Conservation (phyloP, 2,797 vertebrate species). For the Epinephelus awoara region DNA sequence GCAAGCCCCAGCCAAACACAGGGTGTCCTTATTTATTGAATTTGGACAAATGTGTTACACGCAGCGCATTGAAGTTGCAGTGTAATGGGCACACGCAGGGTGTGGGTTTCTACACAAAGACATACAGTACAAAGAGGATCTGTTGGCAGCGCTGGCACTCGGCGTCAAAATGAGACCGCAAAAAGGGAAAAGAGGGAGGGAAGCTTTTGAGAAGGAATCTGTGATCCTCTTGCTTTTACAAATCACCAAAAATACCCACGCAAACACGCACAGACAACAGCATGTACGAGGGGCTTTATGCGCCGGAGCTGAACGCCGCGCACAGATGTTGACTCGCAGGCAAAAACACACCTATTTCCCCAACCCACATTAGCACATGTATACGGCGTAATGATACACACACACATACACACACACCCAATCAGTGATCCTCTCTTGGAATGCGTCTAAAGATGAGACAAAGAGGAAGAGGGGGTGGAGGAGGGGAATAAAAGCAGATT, state of each 20-base stretch:
- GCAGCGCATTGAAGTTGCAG: constrained; percentile 42
- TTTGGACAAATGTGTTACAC: constrained; percentile 56
- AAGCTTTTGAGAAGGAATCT: constrained; percentile 70
- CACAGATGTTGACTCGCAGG: constrained; percentile 9
- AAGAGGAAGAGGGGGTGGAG: constrained; percentile 61
- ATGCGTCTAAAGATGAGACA: constrained; percentile 66
- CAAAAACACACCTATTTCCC: constrained; percentile 37
- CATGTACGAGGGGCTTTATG: constrained; percentile 50
- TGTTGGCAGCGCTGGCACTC: constrained; percentile 60
- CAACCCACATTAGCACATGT: constrained; percentile 35
- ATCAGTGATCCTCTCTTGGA: constrained; percentile 68
- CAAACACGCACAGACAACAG: constrained; percentile 61
- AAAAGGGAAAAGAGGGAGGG: constrained; percentile 56
- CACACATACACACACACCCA: constrained; percentile 36
- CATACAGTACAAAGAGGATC: constrained; percentile 67
- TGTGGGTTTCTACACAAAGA: constrained; percentile 68
- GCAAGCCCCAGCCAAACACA: constrained; percentile 27
- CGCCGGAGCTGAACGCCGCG: constrained; percentile 8
- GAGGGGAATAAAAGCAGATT: constrained; percentile 72
- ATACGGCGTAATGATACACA: constrained; percentile 18
- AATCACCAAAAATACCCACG: constrained; percentile 68
- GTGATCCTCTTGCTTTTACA: constrained; percentile 70
- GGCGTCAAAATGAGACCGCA: constrained; percentile 57
- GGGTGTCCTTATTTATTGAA: constrained; percentile 37
- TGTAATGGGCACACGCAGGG: constrained; percentile 53